phyloP scores from a whole-genome alignment of 1,140 invertebrate genomes.

The Diploscapter pachys region DNA sequence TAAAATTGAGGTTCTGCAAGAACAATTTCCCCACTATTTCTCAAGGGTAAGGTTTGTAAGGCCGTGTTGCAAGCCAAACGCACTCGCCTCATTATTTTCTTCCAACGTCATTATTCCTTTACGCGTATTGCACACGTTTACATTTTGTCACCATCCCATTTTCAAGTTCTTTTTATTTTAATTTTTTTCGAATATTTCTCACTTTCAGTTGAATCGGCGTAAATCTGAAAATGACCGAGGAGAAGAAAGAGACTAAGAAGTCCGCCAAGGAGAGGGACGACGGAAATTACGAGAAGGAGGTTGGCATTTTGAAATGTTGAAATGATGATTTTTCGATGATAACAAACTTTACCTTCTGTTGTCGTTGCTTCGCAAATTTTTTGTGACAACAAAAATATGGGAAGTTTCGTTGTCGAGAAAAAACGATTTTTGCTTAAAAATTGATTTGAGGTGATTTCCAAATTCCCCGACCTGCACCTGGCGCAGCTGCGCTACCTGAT shows the following conservation, averaged over 20 bases:
- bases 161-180: background rate
- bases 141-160: slow-evolving; percentile 1
- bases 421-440: background rate
- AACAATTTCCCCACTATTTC: no score
- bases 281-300: slow-evolving; percentile 33
- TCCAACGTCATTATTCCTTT: no score
- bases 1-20: no score
- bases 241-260: slow-evolving; percentile 14
- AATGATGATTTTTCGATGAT: background rate
- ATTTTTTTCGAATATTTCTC: slow-evolving; percentile 5
- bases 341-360: background rate
- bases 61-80: no score
- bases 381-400: background rate
- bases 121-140: no score
- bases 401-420: background rate
- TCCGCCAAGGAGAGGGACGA: slow-evolving; percentile 11
- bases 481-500: slow-evolving; percentile 51
- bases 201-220: slow-evolving; percentile 1
- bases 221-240: slow-evolving; percentile 19
- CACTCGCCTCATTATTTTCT: no score
- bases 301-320: background rate
- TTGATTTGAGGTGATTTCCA: slow-evolving; percentile 40
- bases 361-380: background rate
- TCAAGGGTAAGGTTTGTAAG: no score
- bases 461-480: slow-evolving; percentile 49